Percentiles rank a stretch among this genome's conserved stretches.
Conservation (phyloP, 2,797 vertebrate genomes). For the Karalla daura region DNA sequence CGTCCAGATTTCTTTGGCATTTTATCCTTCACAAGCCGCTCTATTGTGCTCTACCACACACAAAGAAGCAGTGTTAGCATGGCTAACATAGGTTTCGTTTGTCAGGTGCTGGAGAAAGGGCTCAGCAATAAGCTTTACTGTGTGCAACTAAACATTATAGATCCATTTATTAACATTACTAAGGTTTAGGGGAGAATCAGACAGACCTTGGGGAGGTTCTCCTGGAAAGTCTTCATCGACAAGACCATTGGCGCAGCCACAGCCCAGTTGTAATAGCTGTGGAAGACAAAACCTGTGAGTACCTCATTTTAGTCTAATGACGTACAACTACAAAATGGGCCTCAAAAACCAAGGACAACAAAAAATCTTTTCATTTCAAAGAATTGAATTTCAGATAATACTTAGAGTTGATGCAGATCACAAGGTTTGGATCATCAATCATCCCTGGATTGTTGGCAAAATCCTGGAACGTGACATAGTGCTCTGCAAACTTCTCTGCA, state of each 20-base stretch:
- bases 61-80: not conserved
- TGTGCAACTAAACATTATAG: not conserved
- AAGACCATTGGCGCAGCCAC: conserved; percentile 95
- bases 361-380: no score
- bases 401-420: conserved; percentile 94
- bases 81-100: not conserved
- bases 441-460: conserved; percentile 91
- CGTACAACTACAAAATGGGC: no score
- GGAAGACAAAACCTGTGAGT: conserved; percentile 12
- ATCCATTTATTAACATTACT: not conserved
- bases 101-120: not conserved
- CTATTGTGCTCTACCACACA: conserved; percentile 84
- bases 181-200: not conserved
- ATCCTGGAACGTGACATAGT: conserved; percentile 90
- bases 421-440: conserved; percentile 91
- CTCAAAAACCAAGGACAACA: no score
- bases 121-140: not conserved
- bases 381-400: conserved; percentile 60
- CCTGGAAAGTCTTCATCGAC: conserved; percentile 94
- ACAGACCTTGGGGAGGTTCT: conserved; percentile 92
- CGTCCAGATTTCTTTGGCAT: conserved; percentile 92
- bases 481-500: conserved; percentile 90
- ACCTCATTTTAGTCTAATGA: no score
- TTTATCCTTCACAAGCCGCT: conserved; percentile 91
- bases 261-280: conserved; percentile 96